Conservation (phyloP, 2,797 vertebrate species). For the Borostomias antarcticus region DNA sequence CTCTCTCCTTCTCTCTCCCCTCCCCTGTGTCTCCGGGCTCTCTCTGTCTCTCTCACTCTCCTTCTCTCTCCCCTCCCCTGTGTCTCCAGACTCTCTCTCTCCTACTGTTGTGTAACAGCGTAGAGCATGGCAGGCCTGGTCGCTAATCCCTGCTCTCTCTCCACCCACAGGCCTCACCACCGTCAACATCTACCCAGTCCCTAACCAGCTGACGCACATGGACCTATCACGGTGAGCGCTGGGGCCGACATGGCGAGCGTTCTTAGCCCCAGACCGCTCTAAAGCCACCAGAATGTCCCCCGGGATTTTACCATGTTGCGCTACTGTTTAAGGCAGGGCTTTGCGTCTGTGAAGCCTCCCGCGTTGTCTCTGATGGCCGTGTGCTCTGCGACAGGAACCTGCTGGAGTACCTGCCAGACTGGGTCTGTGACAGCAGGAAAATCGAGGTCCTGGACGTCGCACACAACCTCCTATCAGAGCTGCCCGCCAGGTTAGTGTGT, state of each 20-base stretch:
- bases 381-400: conserved; percentile 81
- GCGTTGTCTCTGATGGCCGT: conserved; percentile 41
- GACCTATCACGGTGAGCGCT: conserved; percentile 89
- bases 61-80: background rate
- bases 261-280: no score
- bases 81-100: conserved; percentile 11
- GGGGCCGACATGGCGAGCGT: no score
- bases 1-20: conserved; percentile 19
- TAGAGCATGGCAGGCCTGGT: background rate
- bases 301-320: no score
- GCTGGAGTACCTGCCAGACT: conserved; percentile 89
- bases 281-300: no score
- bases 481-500: conserved; percentile 87
- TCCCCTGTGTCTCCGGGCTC: background rate
- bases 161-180: conserved; percentile 81
- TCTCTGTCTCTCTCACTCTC: background rate
- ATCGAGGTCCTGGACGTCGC: conserved; percentile 90
- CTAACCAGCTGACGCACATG: conserved; percentile 86
- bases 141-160: conserved; percentile 45
- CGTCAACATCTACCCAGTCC: conserved; percentile 89
- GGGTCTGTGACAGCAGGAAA: conserved; percentile 94
- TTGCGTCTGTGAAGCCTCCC: no score
- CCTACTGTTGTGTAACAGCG: conserved; percentile 5
- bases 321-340: no score
- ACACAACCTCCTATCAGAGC: conserved; percentile 86